Percentiles rank a stretch among this genome's conserved stretches.
phyloP scores from a whole-genome alignment of 2,113 vertebrate genomes.

The Crotalus horridus region DNA sequence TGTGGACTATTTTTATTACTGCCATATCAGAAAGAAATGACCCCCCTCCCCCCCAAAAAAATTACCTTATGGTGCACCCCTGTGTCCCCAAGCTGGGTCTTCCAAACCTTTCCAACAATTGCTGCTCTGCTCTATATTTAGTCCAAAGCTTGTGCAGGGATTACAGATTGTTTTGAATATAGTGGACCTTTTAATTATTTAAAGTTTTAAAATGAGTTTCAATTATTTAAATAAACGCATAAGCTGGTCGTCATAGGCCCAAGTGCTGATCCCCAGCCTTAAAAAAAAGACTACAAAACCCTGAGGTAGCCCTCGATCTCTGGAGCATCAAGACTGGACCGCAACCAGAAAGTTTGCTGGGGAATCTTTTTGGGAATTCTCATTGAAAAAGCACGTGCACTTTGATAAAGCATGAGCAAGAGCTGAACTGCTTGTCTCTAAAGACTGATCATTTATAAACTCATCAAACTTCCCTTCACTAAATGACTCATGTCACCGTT shows the following conservation, averaged over 20 bases:
- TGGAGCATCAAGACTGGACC: neutral
- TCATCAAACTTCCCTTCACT: constrained; percentile 23
- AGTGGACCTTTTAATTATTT: neutral
- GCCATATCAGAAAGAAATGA: neutral
- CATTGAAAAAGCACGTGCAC: neutral
- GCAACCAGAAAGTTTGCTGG: neutral
- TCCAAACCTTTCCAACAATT: neutral
- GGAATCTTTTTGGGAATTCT: neutral
- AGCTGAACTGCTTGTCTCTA: neutral
- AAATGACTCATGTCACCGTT: constrained; percentile 2
- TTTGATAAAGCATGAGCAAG: neutral
- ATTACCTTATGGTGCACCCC: neutral
- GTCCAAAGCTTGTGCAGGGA: neutral
- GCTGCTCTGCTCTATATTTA: neutral
- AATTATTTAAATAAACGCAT: neutral
- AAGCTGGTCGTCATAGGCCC: neutral
- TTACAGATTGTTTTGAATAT: neutral
- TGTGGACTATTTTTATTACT: neutral
- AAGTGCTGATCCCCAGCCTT: neutral
- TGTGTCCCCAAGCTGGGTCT: neutral
- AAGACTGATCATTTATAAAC: constrained; percentile 4
- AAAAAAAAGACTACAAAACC: too few relatives aligned
- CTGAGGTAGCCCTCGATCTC: too few relatives aligned
- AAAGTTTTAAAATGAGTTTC: neutral
- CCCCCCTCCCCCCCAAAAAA: too few relatives aligned